Percentiles rank a stretch among this genome's conserved stretches.
Conservation (phyloP, 2,888 invertebrate species). For the Aphodius sticticus region DNA sequence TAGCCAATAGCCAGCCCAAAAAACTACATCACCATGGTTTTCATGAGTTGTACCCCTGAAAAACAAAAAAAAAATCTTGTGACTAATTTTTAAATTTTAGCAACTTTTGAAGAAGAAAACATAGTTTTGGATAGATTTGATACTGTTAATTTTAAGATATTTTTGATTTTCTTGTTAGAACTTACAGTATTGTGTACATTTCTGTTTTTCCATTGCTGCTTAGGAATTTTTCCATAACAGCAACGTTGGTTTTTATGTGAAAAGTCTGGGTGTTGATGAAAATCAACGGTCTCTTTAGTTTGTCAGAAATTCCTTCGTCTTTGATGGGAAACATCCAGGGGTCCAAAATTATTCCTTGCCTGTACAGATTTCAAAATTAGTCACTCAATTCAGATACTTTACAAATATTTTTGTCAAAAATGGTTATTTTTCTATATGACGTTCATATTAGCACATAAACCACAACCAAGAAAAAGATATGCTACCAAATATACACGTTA, state of each 20-base stretch:
- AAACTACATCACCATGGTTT: constrained; percentile 60
- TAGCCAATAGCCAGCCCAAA: constrained; percentile 61
- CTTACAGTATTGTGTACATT: constrained; percentile 61
- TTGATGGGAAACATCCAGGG: constrained; percentile 71
- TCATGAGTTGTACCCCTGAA: constrained; percentile 62
- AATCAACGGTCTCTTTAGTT: constrained; percentile 62
- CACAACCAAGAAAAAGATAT: too few relatives aligned
- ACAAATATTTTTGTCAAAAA: too few relatives aligned
- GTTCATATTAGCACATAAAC: too few relatives aligned
- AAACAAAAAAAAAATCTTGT: constrained; percentile 24
- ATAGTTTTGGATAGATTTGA: constrained; percentile 11
- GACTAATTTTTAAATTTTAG: too few relatives aligned
- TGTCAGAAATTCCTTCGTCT: constrained; percentile 56
- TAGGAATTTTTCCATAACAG: constrained; percentile 60
- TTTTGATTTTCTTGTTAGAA: constrained; percentile 22
- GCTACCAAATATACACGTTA: too few relatives aligned
- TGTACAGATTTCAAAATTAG: constrained; percentile 45
- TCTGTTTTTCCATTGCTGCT: constrained; percentile 46
- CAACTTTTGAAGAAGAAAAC: too few relatives aligned
- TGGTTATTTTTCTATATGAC: too few relatives aligned
- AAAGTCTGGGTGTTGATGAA: constrained; percentile 68
- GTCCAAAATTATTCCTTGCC: constrained; percentile 65
- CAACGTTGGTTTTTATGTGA: constrained; percentile 64
- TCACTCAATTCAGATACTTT: background rate
- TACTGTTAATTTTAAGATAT: background rate